These are phyloP conservation scores for Varroa destructor DNA, from an alignment of 1,140 invertebrate genomes.

Conservation along the genomic window DNA sequence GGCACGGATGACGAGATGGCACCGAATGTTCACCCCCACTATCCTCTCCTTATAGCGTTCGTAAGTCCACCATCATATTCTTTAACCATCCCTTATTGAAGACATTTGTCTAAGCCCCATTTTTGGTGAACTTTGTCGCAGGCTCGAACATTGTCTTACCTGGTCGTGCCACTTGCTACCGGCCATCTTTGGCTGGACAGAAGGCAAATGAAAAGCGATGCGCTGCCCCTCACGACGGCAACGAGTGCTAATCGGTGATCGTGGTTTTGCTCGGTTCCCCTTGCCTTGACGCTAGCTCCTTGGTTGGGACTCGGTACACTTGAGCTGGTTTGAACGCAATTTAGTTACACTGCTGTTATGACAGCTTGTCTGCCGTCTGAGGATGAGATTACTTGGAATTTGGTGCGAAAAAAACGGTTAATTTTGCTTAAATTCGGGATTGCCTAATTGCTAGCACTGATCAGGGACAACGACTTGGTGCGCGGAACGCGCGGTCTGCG, in stretches of 20 bases:
- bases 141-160: background rate
- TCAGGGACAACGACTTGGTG: conserved; percentile 28
- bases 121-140: too few relatives aligned
- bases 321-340: conserved; percentile 15
- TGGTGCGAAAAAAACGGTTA: conserved; percentile 24
- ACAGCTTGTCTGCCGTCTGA: conserved; percentile 9
- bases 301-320: conserved; percentile 6
- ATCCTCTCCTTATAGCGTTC: too few relatives aligned
- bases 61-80: too few relatives aligned
- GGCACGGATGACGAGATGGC: too few relatives aligned
- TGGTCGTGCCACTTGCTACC: conserved; percentile 28
- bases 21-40: too few relatives aligned
- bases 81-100: too few relatives aligned
- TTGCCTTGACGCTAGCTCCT: conserved; percentile 9
- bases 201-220: conserved; percentile 10
- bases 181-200: background rate
- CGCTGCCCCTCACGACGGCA: too few relatives aligned
- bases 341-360: conserved; percentile 14
- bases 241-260: too few relatives aligned
- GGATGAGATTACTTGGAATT: conserved; percentile 26
- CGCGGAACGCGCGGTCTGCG: conserved; percentile 27
- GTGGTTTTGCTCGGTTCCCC: too few relatives aligned
- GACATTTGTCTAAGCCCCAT: too few relatives aligned
- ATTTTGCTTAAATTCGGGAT: conserved; percentile 28
- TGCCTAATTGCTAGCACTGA: conserved; percentile 29